Evolutionary conservation across 2,113 vertebrate genomes (phyloP).

Genomic region (Myiozetetes cayanensis): DNA sequence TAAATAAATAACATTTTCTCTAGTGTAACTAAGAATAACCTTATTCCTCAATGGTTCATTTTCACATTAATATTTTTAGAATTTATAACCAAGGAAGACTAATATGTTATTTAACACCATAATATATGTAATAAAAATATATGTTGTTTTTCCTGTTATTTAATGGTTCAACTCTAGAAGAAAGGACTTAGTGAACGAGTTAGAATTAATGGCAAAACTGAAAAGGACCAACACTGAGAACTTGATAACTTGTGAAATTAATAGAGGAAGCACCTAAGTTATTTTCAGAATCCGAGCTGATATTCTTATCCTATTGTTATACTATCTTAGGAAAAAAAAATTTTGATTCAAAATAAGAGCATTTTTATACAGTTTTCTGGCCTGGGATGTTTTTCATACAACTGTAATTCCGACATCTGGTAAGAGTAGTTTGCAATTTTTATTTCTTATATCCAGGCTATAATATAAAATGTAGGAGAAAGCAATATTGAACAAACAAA

Average conservation of each 20-base stretch:
- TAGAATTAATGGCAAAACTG: background rate
- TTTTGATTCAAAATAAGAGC: background rate
- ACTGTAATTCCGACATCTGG: background rate
- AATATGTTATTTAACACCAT: background rate
- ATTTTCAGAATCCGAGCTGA: background rate
- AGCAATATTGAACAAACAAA: background rate
- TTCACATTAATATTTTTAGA: background rate
- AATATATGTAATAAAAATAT: background rate
- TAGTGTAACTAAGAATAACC: background rate
- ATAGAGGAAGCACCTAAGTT: background rate
- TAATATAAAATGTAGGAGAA: background rate
- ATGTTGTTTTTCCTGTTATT: background rate
- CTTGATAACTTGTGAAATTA: background rate
- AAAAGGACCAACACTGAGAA: background rate
- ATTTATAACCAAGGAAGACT: background rate
- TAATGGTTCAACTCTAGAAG: background rate
- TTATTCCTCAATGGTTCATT: rapidly evolving
- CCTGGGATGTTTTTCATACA: background rate
- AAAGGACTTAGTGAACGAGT: background rate
- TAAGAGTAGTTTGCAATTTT: background rate
- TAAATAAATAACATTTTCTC: background rate
- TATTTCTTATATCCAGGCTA: background rate
- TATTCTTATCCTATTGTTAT: background rate
- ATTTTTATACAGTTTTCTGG: background rate
- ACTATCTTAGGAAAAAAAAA: background rate